Percentiles rank a stretch among this genome's conserved stretches.
Evolutionary conservation across 2,888 invertebrate species (phyloP).

Genomic region (Caenorhabditis angaria): DNA sequence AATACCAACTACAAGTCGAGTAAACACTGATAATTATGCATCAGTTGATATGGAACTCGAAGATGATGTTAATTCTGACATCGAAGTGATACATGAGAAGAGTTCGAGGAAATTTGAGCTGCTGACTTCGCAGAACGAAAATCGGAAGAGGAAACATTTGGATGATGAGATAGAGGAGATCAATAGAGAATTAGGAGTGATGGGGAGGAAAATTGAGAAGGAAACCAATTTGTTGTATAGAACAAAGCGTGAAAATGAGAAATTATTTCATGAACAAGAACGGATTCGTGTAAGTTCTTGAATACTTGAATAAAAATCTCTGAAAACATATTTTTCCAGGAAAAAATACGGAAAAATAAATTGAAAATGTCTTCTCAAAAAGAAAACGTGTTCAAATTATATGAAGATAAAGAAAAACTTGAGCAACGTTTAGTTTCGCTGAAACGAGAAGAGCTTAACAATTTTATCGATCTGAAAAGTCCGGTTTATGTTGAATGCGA

Average conservation of each 20-base stretch:
- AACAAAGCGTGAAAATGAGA: not conserved
- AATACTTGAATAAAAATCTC: not conserved
- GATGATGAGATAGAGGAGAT: not conserved
- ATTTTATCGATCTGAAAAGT: not conserved
- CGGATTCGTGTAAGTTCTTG: not conserved
- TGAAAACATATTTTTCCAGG: not conserved
- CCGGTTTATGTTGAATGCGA: not conserved
- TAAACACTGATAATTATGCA: slow-evolving; percentile 18
- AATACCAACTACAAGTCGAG: not conserved
- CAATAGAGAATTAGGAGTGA: not conserved
- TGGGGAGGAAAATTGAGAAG: not conserved
- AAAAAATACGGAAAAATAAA: not conserved
- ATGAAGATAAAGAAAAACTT: not conserved
- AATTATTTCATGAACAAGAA: not conserved
- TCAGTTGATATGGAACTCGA: slow-evolving; percentile 18
- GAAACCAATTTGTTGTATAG: not conserved
- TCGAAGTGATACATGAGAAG: not conserved
- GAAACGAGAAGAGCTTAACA: not conserved
- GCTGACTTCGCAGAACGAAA: not conserved
- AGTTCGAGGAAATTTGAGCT: not conserved
- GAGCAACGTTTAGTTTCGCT: not conserved
- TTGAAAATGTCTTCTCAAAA: not conserved
- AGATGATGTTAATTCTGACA: not conserved
- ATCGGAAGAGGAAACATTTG: not conserved
- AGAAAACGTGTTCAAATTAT: not conserved